Evolutionary conservation across 2,888 invertebrate species (phyloP).

Genomic region (Tetropium fuscum): DNA sequence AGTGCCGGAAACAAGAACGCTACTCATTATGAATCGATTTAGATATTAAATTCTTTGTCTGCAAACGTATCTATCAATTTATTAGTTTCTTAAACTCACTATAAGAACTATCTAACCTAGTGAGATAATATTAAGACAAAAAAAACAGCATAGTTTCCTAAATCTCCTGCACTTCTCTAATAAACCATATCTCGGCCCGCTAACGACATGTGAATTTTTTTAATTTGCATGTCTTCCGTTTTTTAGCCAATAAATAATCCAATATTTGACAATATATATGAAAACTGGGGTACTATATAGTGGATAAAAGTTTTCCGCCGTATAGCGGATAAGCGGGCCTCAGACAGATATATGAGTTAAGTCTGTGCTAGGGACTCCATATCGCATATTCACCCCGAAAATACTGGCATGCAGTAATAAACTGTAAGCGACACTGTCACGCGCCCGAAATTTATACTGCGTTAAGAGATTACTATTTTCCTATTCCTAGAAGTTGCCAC

Average conservation of each 20-base stretch:
- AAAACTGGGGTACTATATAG: slow-evolving; percentile 51
- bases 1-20: too few relatives aligned
- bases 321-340: slow-evolving; percentile 49
- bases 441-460: slow-evolving; percentile 48
- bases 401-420: slow-evolving; percentile 51
- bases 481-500: slow-evolving; percentile 7
- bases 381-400: slow-evolving; percentile 51
- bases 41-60: too few relatives aligned
- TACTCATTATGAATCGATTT: too few relatives aligned
- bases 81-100: too few relatives aligned
- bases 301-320: slow-evolving; percentile 52
- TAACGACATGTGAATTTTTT: slow-evolving; percentile 43
- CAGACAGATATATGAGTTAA: slow-evolving; percentile 57
- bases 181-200: slow-evolving; percentile 18
- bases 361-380: slow-evolving; percentile 51
- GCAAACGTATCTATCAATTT: too few relatives aligned
- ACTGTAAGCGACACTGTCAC: slow-evolving; percentile 52
- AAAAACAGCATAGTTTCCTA: too few relatives aligned
- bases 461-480: slow-evolving; percentile 48
- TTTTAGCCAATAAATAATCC: slow-evolving; percentile 50
- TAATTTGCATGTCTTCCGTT: slow-evolving; percentile 45
- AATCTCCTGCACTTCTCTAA: too few relatives aligned
- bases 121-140: too few relatives aligned
- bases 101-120: too few relatives aligned
- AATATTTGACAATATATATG: slow-evolving; percentile 51